These are phyloP conservation scores for Orthonyx spaldingii DNA, from an alignment of 2,113 vertebrate genomes.

Conservation along the genomic window DNA sequence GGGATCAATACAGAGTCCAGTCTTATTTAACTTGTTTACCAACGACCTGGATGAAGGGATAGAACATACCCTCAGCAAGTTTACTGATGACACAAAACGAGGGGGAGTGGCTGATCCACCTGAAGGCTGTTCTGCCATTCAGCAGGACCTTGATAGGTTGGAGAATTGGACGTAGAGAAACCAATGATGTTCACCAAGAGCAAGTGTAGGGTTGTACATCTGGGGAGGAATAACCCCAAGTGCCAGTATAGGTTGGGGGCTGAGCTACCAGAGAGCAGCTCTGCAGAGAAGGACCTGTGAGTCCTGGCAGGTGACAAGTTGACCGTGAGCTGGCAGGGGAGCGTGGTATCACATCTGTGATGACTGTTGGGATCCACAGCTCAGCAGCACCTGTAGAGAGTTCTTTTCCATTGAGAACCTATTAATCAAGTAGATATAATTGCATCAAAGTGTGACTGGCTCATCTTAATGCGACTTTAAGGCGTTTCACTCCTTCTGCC, in stretches of 20 bases:
- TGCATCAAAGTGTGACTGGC: background rate
- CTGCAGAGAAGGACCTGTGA: background rate
- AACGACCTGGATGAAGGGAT: background rate
- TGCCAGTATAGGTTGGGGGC: rapidly evolving
- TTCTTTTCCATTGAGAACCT: background rate
- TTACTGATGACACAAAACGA: background rate
- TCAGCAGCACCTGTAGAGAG: background rate
- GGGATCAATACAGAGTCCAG: too few species aligned
- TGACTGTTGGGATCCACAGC: background rate
- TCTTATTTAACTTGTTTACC: background rate
- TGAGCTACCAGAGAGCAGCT: background rate
- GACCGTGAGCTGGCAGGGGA: background rate
- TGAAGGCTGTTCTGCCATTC: background rate
- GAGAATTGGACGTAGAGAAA: rapidly evolving
- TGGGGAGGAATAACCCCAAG: background rate
- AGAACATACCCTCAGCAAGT: background rate
- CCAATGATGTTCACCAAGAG: too few species aligned
- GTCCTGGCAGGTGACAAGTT: background rate
- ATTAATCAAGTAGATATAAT: background rate
- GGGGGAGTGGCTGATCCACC: too few species aligned
- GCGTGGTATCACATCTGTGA: background rate
- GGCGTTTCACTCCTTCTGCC: background rate
- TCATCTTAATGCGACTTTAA: background rate
- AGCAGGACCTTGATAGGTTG: background rate
- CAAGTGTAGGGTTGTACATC: too few species aligned